A percentile compares a stretch with the other conserved stretches of the same genome.
Conservation (phyloP, 2,113 vertebrate genomes). For the Hemiprocne comata region DNA sequence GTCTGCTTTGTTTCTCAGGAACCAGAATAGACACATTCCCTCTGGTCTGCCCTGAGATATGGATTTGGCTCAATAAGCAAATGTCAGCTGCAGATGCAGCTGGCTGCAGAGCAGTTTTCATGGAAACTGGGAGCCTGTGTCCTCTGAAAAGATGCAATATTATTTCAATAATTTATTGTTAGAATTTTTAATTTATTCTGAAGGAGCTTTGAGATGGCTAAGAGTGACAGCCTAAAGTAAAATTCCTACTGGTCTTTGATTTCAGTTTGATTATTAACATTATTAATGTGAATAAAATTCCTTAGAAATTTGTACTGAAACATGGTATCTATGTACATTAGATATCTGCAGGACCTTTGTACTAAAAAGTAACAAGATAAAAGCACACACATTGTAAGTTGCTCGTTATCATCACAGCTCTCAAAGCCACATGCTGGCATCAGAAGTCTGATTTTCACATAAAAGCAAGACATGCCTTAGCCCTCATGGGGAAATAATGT, state of each 20-base stretch:
- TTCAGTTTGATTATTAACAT: background rate
- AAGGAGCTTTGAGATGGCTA: background rate
- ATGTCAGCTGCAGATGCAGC: constrained; percentile 54
- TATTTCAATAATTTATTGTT: background rate
- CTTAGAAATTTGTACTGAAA: background rate
- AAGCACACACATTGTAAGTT: background rate
- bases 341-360: background rate
- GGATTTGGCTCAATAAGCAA: constrained; percentile 33
- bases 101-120: constrained; percentile 23
- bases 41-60: constrained; percentile 52
- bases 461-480: background rate
- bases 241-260: background rate
- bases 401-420: background rate
- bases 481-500: background rate
- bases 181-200: background rate
- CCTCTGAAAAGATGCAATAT: constrained; percentile 12
- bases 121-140: constrained; percentile 12
- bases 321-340: rapidly evolving
- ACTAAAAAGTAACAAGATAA: background rate
- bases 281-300: background rate
- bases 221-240: background rate
- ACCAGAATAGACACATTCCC: constrained; percentile 57
- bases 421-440: background rate
- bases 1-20: constrained; percentile 56
- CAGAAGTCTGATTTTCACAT: background rate